Evolutionary conservation across 2,113 vertebrate genomes (phyloP).

Genomic region (Xiphophorus maculatus): DNA sequence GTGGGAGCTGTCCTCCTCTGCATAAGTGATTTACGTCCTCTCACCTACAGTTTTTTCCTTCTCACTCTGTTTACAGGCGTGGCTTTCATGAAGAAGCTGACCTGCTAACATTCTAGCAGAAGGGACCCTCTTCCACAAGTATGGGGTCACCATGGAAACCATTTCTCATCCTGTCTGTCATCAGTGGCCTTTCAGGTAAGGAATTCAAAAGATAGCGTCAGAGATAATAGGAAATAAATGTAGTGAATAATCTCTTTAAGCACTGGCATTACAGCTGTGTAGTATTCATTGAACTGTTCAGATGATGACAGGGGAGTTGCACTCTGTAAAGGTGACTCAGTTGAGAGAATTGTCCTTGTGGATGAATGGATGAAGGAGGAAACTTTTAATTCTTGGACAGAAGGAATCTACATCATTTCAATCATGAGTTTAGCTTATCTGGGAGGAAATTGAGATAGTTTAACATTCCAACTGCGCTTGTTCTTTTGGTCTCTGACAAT

Average conservation of each 20-base stretch:
- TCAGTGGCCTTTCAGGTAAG: slow-evolving; percentile 92
- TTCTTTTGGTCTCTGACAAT: not conserved
- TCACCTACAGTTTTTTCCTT: slow-evolving; percentile 57
- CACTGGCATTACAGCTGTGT: not conserved
- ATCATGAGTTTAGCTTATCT: slow-evolving; percentile 12
- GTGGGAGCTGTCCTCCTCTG: not conserved
- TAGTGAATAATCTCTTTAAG: not conserved
- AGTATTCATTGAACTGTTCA: not conserved
- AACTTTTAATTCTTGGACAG: slow-evolving; percentile 3
- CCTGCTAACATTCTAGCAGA: slow-evolving; percentile 77
- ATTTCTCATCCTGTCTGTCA: slow-evolving; percentile 88
- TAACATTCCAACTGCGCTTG: not conserved
- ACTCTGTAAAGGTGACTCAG: slow-evolving; percentile 11
- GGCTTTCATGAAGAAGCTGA: slow-evolving; percentile 90
- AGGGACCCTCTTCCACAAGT: slow-evolving; percentile 80
- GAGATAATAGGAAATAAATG: not conserved
- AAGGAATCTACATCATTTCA: slow-evolving; percentile 15
- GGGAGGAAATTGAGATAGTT: slow-evolving; percentile 1
- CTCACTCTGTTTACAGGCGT: slow-evolving; percentile 79
- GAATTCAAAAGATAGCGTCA: slow-evolving; percentile 15
- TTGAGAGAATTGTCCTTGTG: slow-evolving; percentile 1
- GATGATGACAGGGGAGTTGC: not conserved
- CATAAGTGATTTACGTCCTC: slow-evolving; percentile 41
- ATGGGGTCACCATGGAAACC: slow-evolving; percentile 95
- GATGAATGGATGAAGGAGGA: slow-evolving; percentile 9